Evolutionary conservation across 2,113 vertebrate species (phyloP).

Genomic region (Pollachius pollachius): DNA sequence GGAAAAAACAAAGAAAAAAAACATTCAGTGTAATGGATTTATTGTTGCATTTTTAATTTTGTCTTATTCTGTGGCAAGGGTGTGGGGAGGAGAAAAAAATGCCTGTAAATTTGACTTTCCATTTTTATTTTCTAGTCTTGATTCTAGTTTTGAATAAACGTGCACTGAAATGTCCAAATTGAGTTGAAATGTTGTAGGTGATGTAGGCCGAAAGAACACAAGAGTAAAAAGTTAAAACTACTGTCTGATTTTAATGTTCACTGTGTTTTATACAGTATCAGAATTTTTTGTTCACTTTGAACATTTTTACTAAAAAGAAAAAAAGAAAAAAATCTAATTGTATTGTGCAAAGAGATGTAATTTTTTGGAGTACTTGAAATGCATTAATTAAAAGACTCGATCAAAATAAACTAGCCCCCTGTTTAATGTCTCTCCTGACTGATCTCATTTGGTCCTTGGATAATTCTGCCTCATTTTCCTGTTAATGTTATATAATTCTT

Average conservation of each 20-base stretch:
- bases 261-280: slow-evolving; percentile 99
- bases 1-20: slow-evolving; percentile 43
- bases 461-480: not conserved
- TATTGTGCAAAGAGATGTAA: slow-evolving; percentile 99
- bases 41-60: slow-evolving; percentile 68
- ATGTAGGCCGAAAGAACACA: slow-evolving; percentile 83
- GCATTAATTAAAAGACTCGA: slow-evolving; percentile 99
- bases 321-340: slow-evolving; percentile 86
- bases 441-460: slow-evolving; percentile 17
- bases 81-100: slow-evolving; percentile 79
- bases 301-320: slow-evolving; percentile 96
- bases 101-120: slow-evolving; percentile 69
- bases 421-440: slow-evolving; percentile 61
- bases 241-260: slow-evolving; percentile 98
- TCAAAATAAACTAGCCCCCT: slow-evolving; percentile 77
- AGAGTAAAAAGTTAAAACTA: slow-evolving; percentile 87
- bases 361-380: slow-evolving; percentile 98
- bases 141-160: slow-evolving; percentile 88
- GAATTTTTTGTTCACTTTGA: slow-evolving; percentile 93
- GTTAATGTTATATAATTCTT: too few relatives aligned
- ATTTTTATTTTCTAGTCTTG: slow-evolving; percentile 81
- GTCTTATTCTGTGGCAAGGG: slow-evolving; percentile 88
- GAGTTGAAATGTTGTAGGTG: slow-evolving; percentile 90
- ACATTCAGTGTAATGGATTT: slow-evolving; percentile 82
- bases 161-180: slow-evolving; percentile 97